A percentile compares a stretch with the other conserved stretches of the same genome.
phyloP scores from a whole-genome alignment of 2,797 vertebrate genomes.

The Myiothlypis chrysogaster region DNA sequence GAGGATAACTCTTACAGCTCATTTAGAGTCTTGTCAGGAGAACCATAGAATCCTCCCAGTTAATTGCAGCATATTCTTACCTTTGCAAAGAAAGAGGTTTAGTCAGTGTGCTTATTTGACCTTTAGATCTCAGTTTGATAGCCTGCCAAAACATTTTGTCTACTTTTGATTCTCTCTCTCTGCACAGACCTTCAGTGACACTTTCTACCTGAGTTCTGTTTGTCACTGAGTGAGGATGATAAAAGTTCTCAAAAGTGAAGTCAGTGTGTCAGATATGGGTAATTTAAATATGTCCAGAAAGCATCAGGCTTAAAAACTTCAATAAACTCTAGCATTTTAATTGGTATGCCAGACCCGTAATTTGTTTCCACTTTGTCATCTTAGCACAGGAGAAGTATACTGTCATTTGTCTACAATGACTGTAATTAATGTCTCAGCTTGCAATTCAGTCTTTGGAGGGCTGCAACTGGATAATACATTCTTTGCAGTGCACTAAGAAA shows the following conservation, averaged over 20 bases:
- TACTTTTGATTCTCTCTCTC: neutral
- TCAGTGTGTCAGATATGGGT: neutral
- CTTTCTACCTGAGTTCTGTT: neutral
- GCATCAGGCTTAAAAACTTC: neutral
- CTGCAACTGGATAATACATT: neutral
- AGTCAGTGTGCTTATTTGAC: neutral
- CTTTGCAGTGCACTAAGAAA: neutral
- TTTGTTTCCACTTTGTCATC: neutral
- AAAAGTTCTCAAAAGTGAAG: neutral
- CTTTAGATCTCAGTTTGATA: neutral
- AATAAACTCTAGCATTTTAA: neutral
- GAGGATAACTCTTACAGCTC: neutral
- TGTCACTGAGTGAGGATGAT: neutral
- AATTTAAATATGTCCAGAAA: neutral
- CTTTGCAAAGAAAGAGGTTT: neutral
- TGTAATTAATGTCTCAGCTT: constrained; percentile 7
- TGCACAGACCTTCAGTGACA: neutral
- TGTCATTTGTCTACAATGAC: neutral
- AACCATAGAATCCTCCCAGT: neutral
- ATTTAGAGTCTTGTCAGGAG: neutral
- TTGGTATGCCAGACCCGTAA: neutral
- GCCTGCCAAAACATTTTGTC: neutral
- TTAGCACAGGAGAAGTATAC: neutral
- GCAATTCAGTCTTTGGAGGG: neutral
- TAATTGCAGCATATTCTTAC: neutral